These are phyloP conservation scores for Melanostoma mellinum DNA, from an alignment of 2,888 invertebrate genomes.

Conservation along the genomic window DNA sequence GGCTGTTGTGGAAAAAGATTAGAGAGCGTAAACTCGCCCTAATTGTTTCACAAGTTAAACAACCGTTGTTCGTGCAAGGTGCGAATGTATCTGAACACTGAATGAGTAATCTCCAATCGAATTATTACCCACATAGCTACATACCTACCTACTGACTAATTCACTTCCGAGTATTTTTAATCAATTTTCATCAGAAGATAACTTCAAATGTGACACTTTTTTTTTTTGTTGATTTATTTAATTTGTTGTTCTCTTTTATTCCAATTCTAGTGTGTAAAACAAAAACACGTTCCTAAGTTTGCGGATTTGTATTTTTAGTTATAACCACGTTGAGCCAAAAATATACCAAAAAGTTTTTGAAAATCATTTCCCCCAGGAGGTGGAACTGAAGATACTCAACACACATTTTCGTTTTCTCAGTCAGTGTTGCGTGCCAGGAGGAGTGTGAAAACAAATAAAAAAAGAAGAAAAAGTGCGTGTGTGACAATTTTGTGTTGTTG, in stretches of 20 bases:
- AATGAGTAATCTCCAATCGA: constrained; percentile 34
- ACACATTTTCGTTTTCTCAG: constrained; percentile 30
- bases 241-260: constrained; percentile 29
- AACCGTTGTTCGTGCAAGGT: constrained; percentile 8
- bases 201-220: constrained; percentile 25
- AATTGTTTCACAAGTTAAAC: constrained; percentile 31
- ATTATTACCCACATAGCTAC: too few relatives aligned
- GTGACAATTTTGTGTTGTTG: constrained; percentile 37
- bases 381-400: constrained; percentile 27
- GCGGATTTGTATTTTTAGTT: constrained; percentile 65
- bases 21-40: constrained; percentile 46
- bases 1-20: constrained; percentile 39
- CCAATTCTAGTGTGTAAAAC: constrained; percentile 43
- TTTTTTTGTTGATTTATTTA: constrained; percentile 15
- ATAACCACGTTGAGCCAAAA: constrained; percentile 42
- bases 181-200: constrained; percentile 35
- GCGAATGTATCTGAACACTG: constrained; percentile 29
- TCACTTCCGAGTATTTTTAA: constrained; percentile 21
- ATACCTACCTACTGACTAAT: constrained; percentile 24
- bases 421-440: constrained; percentile 39
- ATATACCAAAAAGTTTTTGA: constrained; percentile 30
- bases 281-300: constrained; percentile 34
- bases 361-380: constrained; percentile 39
- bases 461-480: constrained; percentile 42
- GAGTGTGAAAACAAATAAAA: constrained; percentile 14